Evolutionary conservation across 2,888 invertebrate species (phyloP).

Genomic region (Abrostola tripartita): DNA sequence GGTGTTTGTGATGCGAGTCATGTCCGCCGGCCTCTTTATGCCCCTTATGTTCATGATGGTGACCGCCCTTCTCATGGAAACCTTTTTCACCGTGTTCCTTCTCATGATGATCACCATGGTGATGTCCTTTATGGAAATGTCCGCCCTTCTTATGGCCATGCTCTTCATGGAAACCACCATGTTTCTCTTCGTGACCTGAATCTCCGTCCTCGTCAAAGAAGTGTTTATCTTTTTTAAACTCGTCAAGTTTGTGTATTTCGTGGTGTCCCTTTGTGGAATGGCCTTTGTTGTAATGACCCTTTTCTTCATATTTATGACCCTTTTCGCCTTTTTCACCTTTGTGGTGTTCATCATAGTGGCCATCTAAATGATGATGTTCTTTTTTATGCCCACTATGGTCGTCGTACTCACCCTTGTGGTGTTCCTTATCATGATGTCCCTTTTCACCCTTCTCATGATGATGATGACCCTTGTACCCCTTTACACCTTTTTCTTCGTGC

Average conservation of each 20-base stretch:
- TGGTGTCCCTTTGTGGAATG: slow-evolving; percentile 96
- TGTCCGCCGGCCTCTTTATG: slow-evolving; percentile 94
- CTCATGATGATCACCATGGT: slow-evolving; percentile 92
- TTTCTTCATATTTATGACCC: slow-evolving; percentile 90
- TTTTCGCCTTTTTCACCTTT: slow-evolving; percentile 91
- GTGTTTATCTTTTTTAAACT: slow-evolving; percentile 95
- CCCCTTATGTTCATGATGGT: slow-evolving; percentile 93
- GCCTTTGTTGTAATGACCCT: slow-evolving; percentile 94
- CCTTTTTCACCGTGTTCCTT: slow-evolving; percentile 94
- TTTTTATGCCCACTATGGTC: slow-evolving; percentile 90
- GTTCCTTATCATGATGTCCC: slow-evolving; percentile 92
- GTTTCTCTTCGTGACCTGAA: slow-evolving; percentile 93
- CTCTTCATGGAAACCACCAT: slow-evolving; percentile 93
- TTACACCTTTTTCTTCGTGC: slow-evolving; percentile 91
- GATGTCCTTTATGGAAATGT: slow-evolving; percentile 94
- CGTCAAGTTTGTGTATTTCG: slow-evolving; percentile 94
- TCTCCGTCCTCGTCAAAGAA: slow-evolving; percentile 96
- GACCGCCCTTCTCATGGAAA: slow-evolving; percentile 93
- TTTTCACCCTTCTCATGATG: slow-evolving; percentile 91
- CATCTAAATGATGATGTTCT: slow-evolving; percentile 90
- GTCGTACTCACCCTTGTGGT: slow-evolving; percentile 89
- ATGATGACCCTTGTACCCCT: slow-evolving; percentile 91
- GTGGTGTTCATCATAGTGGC: slow-evolving; percentile 90
- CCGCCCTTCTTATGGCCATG: slow-evolving; percentile 95
- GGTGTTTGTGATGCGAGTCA: slow-evolving; percentile 92